These are phyloP conservation scores for Caenorhabditis elegans DNA, from an alignment of 1,140 invertebrate genomes.

Conservation along the genomic window WBcel235 BX284603.4:11822501-11823000, in stretches of 20 bases:
- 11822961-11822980: no score
- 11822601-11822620: no score
- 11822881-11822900: no score
- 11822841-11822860: no score
- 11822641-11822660: background rate
- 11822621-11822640: no score
- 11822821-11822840: background rate
- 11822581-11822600: no score
- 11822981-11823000: no score
- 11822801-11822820: background rate
- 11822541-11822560: background rate
- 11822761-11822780: background rate
- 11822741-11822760: background rate
- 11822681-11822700: constrained; percentile 20
- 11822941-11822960: no score
- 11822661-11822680: background rate
- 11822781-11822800: background rate
- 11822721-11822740: background rate
- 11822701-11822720: background rate
- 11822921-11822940: no score
- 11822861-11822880: no score
- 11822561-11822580: background rate
- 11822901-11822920: no score
- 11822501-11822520: background rate
- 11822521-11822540: background rate